These are phyloP conservation scores for Ganaspis sp. DNA, from an alignment of 1,140 invertebrate species.

Conservation along the genomic window DNA sequence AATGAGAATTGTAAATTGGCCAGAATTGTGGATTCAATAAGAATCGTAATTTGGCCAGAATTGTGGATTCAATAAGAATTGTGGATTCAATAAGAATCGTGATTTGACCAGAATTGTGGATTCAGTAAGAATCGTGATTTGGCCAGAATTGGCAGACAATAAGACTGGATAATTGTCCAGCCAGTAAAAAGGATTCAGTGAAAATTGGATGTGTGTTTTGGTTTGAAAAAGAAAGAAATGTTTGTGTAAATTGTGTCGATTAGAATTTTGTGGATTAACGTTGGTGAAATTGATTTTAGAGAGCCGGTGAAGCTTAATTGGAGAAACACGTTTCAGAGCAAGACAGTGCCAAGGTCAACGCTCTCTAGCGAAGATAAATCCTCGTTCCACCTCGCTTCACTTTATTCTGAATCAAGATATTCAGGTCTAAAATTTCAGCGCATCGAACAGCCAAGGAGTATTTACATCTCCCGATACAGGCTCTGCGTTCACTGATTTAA, in stretches of 20 bases:
- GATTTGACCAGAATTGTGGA: too few relatives aligned
- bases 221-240: background rate
- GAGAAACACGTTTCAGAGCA: background rate
- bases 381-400: background rate
- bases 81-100: too few relatives aligned
- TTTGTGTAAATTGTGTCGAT: background rate
- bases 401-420: slow-evolving; percentile 26
- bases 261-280: background rate
- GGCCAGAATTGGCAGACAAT: too few relatives aligned
- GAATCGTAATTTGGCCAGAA: background rate
- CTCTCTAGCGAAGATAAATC: background rate
- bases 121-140: background rate
- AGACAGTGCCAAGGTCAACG: slow-evolving; percentile 12
- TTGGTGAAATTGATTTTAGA: background rate
- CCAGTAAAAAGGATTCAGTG: too few relatives aligned
- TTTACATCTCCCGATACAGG: slow-evolving; percentile 12
- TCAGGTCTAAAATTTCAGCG: slow-evolving; percentile 16
- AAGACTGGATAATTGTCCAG: too few relatives aligned
- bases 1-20: too few relatives aligned
- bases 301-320: background rate
- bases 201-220: too few relatives aligned
- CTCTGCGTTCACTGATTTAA: slow-evolving; percentile 24
- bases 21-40: too few relatives aligned
- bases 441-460: background rate
- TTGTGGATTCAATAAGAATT: too few relatives aligned